Conservation (phyloP, 2,888 invertebrate genomes). For the Ormyrus labotus region DNA sequence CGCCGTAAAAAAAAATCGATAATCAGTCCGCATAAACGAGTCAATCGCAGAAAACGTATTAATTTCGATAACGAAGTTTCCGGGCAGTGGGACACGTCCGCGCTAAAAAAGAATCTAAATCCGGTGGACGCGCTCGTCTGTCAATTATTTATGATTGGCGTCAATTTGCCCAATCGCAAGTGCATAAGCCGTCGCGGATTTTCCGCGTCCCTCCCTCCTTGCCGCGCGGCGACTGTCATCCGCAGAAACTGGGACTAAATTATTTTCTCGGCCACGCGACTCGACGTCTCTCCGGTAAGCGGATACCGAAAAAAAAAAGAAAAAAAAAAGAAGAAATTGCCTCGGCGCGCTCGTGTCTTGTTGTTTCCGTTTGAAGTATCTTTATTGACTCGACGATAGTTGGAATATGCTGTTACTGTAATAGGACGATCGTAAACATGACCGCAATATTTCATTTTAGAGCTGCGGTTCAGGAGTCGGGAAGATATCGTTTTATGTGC, state of each 20-base stretch:
- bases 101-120: constrained; percentile 28
- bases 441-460: too few relatives aligned
- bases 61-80: constrained; percentile 31
- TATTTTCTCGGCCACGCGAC: constrained; percentile 40
- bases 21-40: too few relatives aligned
- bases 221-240: constrained; percentile 60
- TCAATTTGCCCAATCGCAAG: constrained; percentile 70
- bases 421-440: not conserved
- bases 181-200: constrained; percentile 65
- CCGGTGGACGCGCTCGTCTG: constrained; percentile 66
- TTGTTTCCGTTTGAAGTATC: not conserved
- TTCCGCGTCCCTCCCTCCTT: constrained; percentile 55
- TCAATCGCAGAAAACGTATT: constrained; percentile 17
- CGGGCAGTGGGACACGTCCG: too few relatives aligned
- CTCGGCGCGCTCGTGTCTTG: not conserved
- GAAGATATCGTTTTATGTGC: too few relatives aligned
- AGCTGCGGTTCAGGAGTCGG: too few relatives aligned
- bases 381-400: not conserved
- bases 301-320: constrained; percentile 31
- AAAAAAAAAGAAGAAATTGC: not conserved
- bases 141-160: constrained; percentile 74
- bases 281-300: constrained; percentile 22
- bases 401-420: not conserved
- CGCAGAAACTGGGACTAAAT: constrained; percentile 50
- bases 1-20: too few relatives aligned